Evolutionary conservation across 2,888 invertebrate genomes (phyloP).

Genomic region (Cancer borealis): DNA sequence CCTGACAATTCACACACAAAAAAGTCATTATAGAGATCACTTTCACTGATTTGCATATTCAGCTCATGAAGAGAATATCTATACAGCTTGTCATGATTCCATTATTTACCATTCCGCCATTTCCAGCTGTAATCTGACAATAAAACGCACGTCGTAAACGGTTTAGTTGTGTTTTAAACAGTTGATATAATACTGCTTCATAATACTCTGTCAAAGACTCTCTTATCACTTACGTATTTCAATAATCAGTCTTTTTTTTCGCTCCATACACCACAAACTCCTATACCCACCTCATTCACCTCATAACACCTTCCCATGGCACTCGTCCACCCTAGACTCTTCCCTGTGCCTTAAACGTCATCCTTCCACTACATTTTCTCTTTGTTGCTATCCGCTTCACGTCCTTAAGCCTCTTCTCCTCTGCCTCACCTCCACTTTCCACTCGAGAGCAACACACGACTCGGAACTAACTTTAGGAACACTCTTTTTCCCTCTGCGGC

Average conservation of each 20-base stretch:
- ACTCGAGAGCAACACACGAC: background rate
- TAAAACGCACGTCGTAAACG: background rate
- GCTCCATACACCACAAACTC: background rate
- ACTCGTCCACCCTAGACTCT: background rate
- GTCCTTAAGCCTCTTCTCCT: background rate
- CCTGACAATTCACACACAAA: background rate
- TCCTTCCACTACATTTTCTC: background rate
- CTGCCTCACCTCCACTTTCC: background rate
- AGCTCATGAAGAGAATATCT: background rate
- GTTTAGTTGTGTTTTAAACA: background rate
- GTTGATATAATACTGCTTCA: background rate
- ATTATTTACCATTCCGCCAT: background rate
- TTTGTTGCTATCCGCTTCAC: background rate
- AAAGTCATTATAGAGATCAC: background rate
- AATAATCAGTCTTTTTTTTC: background rate
- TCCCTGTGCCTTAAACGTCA: background rate
- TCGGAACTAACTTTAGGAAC: background rate
- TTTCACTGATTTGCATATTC: background rate
- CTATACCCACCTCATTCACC: background rate
- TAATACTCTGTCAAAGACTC: background rate
- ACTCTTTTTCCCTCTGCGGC: background rate
- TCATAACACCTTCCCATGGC: background rate
- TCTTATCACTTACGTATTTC: background rate
- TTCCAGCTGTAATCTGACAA: background rate
- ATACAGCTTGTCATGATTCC: background rate